Percentiles rank a stretch among this genome's conserved stretches.
Conservation (phyloP, 2,888 invertebrate species). For the Punctoribates punctum region DNA sequence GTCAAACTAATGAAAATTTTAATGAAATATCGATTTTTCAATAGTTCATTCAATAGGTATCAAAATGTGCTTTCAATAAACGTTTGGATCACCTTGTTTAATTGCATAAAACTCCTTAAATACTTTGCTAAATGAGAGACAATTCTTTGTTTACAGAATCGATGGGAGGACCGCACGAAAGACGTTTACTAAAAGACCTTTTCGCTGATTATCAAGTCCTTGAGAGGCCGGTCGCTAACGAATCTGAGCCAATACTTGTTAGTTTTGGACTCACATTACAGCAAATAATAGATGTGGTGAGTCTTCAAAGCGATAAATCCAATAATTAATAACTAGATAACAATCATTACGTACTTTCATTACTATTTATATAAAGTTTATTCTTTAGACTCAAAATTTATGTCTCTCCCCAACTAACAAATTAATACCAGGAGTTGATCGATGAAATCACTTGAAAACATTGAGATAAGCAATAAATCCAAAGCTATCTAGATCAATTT, state of each 20-base stretch:
- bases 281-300: slow-evolving; percentile 97
- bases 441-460: too few species aligned
- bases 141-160: slow-evolving; percentile 2
- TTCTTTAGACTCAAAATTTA: neutral
- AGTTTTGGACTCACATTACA: slow-evolving; percentile 94
- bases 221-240: slow-evolving; percentile 91
- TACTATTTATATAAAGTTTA: neutral
- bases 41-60: neutral
- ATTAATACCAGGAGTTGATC: too few species aligned
- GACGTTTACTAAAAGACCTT: slow-evolving; percentile 83
- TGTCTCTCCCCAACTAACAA: too few species aligned
- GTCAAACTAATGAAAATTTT: neutral
- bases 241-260: slow-evolving; percentile 90
- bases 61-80: neutral
- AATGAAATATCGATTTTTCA: neutral
- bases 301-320: slow-evolving; percentile 53
- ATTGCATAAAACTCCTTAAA: too few species aligned
- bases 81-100: too few species aligned
- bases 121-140: too few species aligned
- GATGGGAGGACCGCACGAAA: slow-evolving; percentile 73
- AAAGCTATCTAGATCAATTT: too few species aligned
- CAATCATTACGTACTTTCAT: neutral
- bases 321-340: neutral
- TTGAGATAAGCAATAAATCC: too few species aligned
- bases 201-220: slow-evolving; percentile 90